Evolutionary conservation across 2,797 vertebrate genomes (phyloP).

Genomic region (Distichodus sexfasciatus): DNA sequence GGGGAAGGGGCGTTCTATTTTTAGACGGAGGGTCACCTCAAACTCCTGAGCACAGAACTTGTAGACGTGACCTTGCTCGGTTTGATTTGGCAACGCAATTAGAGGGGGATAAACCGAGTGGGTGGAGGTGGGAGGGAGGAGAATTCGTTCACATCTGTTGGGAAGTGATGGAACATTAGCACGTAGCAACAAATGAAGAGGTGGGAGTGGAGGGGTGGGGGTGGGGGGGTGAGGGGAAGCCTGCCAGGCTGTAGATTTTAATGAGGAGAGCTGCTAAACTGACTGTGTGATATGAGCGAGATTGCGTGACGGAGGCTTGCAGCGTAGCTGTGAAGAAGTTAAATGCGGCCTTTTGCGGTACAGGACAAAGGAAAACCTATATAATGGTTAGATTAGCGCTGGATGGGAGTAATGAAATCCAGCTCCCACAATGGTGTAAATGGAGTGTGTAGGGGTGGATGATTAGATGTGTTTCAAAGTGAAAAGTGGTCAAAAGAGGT

Average conservation of each 20-base stretch:
- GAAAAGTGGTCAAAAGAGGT: too few relatives aligned
- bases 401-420: not conserved
- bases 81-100: not conserved
- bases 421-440: not conserved
- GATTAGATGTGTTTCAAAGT: not conserved
- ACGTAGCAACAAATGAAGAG: not conserved
- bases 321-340: not conserved
- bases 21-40: not conserved
- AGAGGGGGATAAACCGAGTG: not conserved
- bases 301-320: not conserved
- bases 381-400: too few relatives aligned
- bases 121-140: not conserved
- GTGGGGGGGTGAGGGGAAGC: not conserved
- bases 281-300: not conserved
- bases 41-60: not conserved
- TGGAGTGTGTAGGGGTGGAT: not conserved
- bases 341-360: not conserved
- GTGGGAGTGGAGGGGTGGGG: too few relatives aligned
- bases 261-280: conserved; percentile 1
- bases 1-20: not conserved
- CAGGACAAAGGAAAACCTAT: not conserved
- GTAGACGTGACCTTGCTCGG: not conserved
- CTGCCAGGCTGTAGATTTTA: not conserved
- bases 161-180: not conserved
- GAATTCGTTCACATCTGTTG: conserved; percentile 4